Base-by-base conservation (phyloP, 2,113 vertebrate species). In the Helogale parvula region DNA sequence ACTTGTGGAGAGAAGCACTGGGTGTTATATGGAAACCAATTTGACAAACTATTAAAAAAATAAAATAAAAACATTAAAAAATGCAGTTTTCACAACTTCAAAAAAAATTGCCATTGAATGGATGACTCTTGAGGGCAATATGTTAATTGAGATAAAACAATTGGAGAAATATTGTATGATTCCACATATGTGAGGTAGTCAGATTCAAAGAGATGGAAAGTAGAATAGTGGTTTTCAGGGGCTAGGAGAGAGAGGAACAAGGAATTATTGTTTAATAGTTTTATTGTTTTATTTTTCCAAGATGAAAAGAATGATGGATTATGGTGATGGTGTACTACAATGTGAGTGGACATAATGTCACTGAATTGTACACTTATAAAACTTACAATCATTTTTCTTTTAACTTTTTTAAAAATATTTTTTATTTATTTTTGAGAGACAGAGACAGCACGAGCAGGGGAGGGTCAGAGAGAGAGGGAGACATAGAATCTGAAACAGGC, bases 101-200 rank as follows among this genome's bases (percentile, higher is more conserved):
- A 41, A 41, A 41, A 80, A 96, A 95, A 65, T 96, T 84, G 29
- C 50, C 74, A 6, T 66, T 77, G 47, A 87, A 77, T 90, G 66
- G 41, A 54, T 91, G 38, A 93, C 69, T n/a, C 69, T 77, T 57
- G 80, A 92, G 45, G 72, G 71, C 50, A 50, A 77, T 91, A 54
- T 93, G 65, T 45, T 87, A 33, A 95, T 14, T 93, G 81, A 93
- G 82, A 41, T 95, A 89, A 91, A 74, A 23, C 33, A 92, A 72
- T 96, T 79, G 88, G 77, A 81, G 12, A 96, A 94, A 84, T 90
- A 82, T 29, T 72, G 2, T 93, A 69, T 93, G 23, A 90, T 96
- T 98, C 35, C 11, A 54, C 19, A 72, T 94, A 71, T 5, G 50
- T 33, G 65, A 72, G 16, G 12, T 88, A 69, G 60, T 96, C 76